Evolutionary conservation across 2,113 vertebrate genomes (phyloP).

Genomic region (Notarius lentiginosus): DNA sequence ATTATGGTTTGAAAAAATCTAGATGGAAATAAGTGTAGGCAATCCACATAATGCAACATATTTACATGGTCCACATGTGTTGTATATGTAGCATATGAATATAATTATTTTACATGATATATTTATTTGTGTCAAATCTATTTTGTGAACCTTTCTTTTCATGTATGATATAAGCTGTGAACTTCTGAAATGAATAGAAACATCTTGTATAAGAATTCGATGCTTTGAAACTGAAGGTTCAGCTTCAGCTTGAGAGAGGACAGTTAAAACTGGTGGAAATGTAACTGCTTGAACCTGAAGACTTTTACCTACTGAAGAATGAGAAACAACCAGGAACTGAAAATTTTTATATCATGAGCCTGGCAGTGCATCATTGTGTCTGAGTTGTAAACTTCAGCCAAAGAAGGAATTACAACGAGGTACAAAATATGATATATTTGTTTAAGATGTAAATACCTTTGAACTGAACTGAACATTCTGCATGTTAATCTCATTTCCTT

Average conservation of each 20-base stretch:
- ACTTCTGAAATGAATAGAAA: neutral
- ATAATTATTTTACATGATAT: too few species aligned
- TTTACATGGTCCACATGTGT: neutral
- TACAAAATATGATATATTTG: constrained; percentile 8
- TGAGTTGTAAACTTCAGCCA: neutral
- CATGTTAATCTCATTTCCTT: neutral
- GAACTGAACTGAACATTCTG: neutral
- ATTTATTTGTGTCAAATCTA: neutral
- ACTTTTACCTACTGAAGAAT: neutral
- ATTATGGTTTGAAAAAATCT: too few species aligned
- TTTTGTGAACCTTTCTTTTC: neutral
- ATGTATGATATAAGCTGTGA: neutral
- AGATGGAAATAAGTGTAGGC: too few species aligned
- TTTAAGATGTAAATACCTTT: neutral
- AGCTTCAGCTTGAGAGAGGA: neutral
- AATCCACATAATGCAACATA: too few species aligned
- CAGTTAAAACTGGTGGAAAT: neutral
- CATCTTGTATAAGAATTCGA: neutral
- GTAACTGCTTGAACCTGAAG: neutral
- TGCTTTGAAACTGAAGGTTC: neutral
- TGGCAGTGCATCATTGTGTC: neutral
- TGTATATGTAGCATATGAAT: too few species aligned
- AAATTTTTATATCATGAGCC: neutral
- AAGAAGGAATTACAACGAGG: neutral
- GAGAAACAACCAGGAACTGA: neutral